phyloP scores from a whole-genome alignment of 2,113 vertebrate species.

The Anguilla japonica region DNA sequence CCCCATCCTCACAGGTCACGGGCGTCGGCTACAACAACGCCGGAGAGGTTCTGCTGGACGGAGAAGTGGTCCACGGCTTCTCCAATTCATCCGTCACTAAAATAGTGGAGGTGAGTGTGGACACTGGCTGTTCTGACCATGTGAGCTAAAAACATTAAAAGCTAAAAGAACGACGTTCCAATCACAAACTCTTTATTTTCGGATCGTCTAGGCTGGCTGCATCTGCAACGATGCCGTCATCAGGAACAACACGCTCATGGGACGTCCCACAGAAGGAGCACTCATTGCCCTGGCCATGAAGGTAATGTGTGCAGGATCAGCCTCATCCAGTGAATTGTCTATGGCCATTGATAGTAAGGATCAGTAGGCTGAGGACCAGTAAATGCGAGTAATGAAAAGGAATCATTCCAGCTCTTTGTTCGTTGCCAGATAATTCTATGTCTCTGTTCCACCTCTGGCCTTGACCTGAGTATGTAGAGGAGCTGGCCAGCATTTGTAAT shows the following conservation, averaged over 20 bases:
- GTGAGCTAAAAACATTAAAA: not conserved
- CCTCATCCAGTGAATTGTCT: not conserved
- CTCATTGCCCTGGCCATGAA: constrained; percentile 95
- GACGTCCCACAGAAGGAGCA: constrained; percentile 93
- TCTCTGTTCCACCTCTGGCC: too few relatives aligned
- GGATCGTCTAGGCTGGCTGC: constrained; percentile 78
- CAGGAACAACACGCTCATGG: constrained; percentile 86
- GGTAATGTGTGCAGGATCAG: constrained; percentile 61
- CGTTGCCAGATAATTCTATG: too few relatives aligned
- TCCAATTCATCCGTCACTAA: constrained; percentile 83
- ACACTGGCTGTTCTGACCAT: not conserved
- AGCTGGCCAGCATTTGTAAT: too few relatives aligned
- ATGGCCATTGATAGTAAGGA: not conserved
- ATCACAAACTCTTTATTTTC: constrained; percentile 27
- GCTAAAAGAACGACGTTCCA: not conserved
- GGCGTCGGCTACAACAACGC: constrained; percentile 93
- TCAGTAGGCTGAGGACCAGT: too few relatives aligned
- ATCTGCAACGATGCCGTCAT: constrained; percentile 96
- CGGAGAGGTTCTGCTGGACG: constrained; percentile 86
- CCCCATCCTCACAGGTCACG: constrained; percentile 76
- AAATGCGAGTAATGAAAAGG: too few relatives aligned
- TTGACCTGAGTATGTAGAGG: too few relatives aligned
- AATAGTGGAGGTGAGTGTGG: constrained; percentile 84
- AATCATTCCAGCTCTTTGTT: too few relatives aligned
- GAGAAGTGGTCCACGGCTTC: constrained; percentile 89